Evolutionary conservation across 2,797 vertebrate genomes (phyloP), one percentile per base, ranked within the genome.

Genomic region (Semotilus atromaculatus): DNA sequence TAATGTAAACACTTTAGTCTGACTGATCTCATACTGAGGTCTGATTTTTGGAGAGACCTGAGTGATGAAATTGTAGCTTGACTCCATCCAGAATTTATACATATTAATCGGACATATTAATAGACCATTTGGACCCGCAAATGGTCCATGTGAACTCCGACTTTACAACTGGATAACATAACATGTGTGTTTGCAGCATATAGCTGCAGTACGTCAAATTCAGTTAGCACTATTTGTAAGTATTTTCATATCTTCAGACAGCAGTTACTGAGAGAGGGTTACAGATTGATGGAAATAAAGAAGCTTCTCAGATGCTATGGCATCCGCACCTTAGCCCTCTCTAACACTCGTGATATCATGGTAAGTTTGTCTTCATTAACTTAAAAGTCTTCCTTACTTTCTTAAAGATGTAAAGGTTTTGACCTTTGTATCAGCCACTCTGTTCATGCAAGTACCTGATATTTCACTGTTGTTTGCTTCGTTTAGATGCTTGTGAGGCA

Each of bases 201-300:
- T 23, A 26, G 10, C 7, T 43, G 3, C 10, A 21, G 26, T 34
- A 13, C n/a, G 10, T 73, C n/a, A 73, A 73, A 74, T 74, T 51
- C 29, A 53, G 29, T 23, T 45, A 16, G 43, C 14, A 29, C 26
- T 48, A 7, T 74, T 34, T 36, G 2, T 31, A 2, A 48, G 48
- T 51, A 31, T 48, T 19, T 78, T 38, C 4, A 40, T 77, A 45
- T 60, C 6, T 23, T 10, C 76, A 99, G 98, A 89, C 97, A 97
- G 86, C 95, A 97, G 86, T 93, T 98, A 84, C 88, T 99, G 72
- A 97, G 96, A 88, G 98, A 99, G 83, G 97, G 97, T 88, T 98
- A 97, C 90, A 93, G 88, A 66, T 92, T 98, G 38, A 99, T 99
- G 98, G 97, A 99, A 90, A 97, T 99, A 90, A 97, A 97, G 91